These are phyloP conservation scores for Drosophila triauraria DNA, from an alignment of 1,140 invertebrate genomes.

Conservation along the genomic window DNA sequence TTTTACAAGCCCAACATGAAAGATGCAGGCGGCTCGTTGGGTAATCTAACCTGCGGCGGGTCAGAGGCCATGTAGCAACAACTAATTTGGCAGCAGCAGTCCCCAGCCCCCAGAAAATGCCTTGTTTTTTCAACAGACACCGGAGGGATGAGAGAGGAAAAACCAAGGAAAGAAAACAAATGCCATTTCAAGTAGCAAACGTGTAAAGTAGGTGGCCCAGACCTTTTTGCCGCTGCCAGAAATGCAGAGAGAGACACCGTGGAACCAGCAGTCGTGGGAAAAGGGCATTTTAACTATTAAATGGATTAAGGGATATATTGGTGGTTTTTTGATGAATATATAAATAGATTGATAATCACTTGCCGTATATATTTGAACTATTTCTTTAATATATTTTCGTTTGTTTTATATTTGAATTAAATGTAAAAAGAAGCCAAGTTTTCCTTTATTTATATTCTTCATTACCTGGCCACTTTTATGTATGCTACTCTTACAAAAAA, in stretches of 20 bases:
- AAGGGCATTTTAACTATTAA: neutral
- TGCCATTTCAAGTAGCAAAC: constrained; percentile 81
- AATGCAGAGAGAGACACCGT: constrained; percentile 43
- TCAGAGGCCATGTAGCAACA: constrained; percentile 72
- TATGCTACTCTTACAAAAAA: too few species aligned
- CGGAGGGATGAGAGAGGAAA: constrained; percentile 40
- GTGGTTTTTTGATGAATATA: too few species aligned
- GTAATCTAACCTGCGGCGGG: constrained; percentile 76
- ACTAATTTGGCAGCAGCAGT: constrained; percentile 70
- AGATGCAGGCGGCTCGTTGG: constrained; percentile 57
- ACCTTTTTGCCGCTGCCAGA: constrained; percentile 67
- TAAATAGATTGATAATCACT: neutral
- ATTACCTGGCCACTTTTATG: too few species aligned
- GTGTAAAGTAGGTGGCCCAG: constrained; percentile 82
- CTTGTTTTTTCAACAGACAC: constrained; percentile 71
- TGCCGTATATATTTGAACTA: neutral
- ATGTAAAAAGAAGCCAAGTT: too few species aligned
- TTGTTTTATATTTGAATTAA: neutral
- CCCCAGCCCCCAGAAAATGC: constrained; percentile 24
- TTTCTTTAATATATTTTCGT: neutral
- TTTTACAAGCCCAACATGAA: constrained; percentile 56
- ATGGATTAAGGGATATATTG: neutral
- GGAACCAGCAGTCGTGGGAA: constrained; percentile 12
- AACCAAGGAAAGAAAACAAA: constrained; percentile 73
- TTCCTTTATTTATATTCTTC: too few species aligned